Percentiles rank a stretch among this genome's conserved stretches.
Evolutionary conservation across 2,888 invertebrate species (phyloP).

Genomic region (Pandemis cinnamomeana): DNA sequence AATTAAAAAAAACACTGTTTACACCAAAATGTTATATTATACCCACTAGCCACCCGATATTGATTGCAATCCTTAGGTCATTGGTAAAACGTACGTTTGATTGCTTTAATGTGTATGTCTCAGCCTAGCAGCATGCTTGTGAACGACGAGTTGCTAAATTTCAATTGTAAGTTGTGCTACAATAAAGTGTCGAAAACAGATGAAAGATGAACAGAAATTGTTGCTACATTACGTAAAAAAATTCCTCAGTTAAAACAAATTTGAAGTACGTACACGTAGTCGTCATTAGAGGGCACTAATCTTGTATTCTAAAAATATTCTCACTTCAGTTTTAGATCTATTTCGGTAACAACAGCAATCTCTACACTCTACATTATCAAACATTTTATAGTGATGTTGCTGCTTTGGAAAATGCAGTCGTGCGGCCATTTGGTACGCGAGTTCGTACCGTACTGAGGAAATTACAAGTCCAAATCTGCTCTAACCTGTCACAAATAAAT

Average conservation of each 20-base stretch:
- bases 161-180: neutral
- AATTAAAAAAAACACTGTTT: neutral
- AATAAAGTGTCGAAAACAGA: neutral
- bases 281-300: too few species aligned
- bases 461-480: neutral
- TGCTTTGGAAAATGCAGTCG: neutral
- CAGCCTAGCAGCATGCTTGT: constrained; percentile 1
- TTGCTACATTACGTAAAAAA: neutral
- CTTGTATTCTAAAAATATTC: too few species aligned
- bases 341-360: too few species aligned
- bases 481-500: too few species aligned
- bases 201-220: neutral
- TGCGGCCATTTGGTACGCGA: neutral
- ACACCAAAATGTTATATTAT: neutral
- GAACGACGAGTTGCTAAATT: neutral
- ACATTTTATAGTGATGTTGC: too few species aligned
- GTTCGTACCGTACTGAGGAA: neutral
- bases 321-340: too few species aligned
- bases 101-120: neutral
- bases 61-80: neutral
- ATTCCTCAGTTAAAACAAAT: neutral
- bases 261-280: too few species aligned
- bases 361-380: too few species aligned
- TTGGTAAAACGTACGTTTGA: neutral
- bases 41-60: neutral